These are phyloP conservation scores for Spilogale gracilis DNA, from an alignment of 2,113 vertebrate species.

Conservation along the genomic window DNA sequence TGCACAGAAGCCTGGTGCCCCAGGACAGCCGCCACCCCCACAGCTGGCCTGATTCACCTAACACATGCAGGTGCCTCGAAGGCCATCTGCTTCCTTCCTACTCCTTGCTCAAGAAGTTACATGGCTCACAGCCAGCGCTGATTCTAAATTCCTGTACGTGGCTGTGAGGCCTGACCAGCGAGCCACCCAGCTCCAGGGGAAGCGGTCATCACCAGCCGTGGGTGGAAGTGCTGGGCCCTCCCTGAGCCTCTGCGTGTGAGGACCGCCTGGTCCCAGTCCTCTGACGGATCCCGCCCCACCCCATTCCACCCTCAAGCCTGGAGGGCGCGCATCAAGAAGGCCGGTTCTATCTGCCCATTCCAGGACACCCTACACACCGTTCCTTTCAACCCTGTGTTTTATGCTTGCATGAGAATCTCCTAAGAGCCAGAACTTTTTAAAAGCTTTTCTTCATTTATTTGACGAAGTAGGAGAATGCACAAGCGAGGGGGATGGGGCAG, in stretches of 20 bases:
- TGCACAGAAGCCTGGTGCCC: no score
- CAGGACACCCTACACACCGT: not conserved
- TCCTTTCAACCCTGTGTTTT: not conserved
- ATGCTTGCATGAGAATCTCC: accelerated
- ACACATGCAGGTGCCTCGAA: not conserved
- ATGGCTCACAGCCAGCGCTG: not conserved
- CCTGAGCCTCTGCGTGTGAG: not conserved
- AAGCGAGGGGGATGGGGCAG: not conserved
- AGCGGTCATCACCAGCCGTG: not conserved
- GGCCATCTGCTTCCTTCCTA: not conserved
- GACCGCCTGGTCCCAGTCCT: not conserved
- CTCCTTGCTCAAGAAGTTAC: not conserved
- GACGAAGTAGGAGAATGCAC: not conserved
- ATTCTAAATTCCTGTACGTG: not conserved
- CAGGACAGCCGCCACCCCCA: not conserved
- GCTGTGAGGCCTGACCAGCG: not conserved
- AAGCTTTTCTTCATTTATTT: not conserved
- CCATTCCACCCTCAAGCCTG: not conserved
- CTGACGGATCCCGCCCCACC: not conserved
- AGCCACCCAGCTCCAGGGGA: accelerated
- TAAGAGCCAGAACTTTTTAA: not conserved
- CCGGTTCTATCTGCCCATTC: not conserved
- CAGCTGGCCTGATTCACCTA: not conserved
- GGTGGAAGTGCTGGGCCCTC: accelerated
- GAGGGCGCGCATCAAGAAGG: not conserved